Evolutionary conservation across 2,113 vertebrate species (phyloP).

Genomic region (Gnathonemus longibarbis): DNA sequence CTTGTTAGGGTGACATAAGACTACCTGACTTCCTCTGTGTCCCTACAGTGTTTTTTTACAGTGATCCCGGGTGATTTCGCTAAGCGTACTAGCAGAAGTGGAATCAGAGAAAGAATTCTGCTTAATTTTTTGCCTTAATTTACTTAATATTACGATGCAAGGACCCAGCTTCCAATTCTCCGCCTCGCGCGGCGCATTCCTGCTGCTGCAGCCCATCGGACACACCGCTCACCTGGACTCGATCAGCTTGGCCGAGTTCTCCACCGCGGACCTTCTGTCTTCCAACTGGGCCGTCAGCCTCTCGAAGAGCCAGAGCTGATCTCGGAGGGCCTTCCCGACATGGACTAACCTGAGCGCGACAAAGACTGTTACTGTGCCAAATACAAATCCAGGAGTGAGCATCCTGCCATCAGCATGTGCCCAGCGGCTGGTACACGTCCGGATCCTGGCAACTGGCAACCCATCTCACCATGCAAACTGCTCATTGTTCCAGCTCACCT

Average conservation of each 20-base stretch:
- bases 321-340: constrained; percentile 61
- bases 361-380: neutral
- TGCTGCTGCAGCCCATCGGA: neutral
- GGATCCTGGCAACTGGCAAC: neutral
- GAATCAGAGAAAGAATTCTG: neutral
- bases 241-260: constrained; percentile 64
- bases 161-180: neutral
- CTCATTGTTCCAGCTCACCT: neutral
- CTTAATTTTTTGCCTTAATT: neutral
- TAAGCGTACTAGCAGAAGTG: neutral
- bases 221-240: constrained; percentile 56
- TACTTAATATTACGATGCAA: neutral
- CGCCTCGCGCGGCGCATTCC: neutral
- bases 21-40: neutral
- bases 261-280: constrained; percentile 60
- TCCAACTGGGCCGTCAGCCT: constrained; percentile 62
- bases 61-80: neutral
- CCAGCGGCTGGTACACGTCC: neutral
- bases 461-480: neutral
- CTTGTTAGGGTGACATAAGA: neutral
- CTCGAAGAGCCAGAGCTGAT: constrained; percentile 67
- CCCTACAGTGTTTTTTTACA: neutral
- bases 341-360: constrained; percentile 52
- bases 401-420: neutral
- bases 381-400: neutral